Percentiles rank a stretch among this genome's conserved stretches.
Conservation (phyloP, 2,113 vertebrate species). For the Piaya cayana region DNA sequence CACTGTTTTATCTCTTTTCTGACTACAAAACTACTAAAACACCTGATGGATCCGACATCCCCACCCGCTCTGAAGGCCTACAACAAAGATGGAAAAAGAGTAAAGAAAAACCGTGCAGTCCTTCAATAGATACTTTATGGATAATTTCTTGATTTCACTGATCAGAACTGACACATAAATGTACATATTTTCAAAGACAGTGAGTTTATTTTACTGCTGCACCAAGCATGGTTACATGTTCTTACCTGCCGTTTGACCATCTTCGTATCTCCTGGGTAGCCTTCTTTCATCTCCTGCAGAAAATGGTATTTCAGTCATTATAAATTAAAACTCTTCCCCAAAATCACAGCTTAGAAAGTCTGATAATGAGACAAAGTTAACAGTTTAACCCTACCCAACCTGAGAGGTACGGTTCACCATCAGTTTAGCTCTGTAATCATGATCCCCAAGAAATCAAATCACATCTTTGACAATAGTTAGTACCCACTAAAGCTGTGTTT, state of each 20-base stretch:
- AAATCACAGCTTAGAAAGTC: neutral
- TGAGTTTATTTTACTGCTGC: neutral
- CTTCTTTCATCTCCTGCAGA: conserved; percentile 81
- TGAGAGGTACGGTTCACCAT: neutral
- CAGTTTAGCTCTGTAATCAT: neutral
- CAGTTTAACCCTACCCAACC: neutral
- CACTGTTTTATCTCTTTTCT: neutral
- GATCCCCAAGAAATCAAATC: neutral
- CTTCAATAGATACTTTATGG: neutral
- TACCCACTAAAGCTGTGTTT: neutral
- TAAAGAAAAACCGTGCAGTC: neutral
- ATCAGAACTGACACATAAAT: neutral
- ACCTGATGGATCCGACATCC: neutral
- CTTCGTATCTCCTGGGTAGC: conserved; percentile 78
- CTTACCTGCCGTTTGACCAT: conserved; percentile 80
- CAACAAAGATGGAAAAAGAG: neutral
- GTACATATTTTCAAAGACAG: neutral
- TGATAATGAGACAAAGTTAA: neutral
- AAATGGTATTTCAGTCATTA: conserved; percentile 55
- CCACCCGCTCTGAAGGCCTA: neutral
- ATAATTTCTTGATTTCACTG: neutral
- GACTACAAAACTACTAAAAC: neutral
- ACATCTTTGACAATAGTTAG: neutral
- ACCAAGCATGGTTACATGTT: neutral
- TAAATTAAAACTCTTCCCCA: neutral